Evolutionary conservation across 2,797 vertebrate species (phyloP).

Genomic region (Typhlichthys eigenmanni): DNA sequence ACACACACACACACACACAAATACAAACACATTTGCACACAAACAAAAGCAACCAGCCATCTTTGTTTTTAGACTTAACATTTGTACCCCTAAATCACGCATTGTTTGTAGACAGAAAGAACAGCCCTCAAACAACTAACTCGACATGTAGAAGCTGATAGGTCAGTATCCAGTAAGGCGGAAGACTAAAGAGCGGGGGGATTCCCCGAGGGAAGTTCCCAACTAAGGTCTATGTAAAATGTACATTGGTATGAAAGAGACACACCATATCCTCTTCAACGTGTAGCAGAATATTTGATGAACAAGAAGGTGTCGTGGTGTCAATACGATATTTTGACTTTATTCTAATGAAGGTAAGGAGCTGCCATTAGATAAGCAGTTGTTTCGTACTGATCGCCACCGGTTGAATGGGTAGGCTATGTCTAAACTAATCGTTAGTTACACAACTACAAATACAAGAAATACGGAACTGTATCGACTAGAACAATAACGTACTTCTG

Average conservation of each 20-base stretch:
- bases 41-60: too few relatives aligned
- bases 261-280: conserved; percentile 72
- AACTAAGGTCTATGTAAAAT: conserved; percentile 78
- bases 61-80: conserved; percentile 24
- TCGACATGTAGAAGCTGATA: conserved; percentile 67
- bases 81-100: conserved; percentile 42
- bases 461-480: conserved; percentile 57
- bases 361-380: conserved; percentile 8
- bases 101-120: conserved; percentile 66
- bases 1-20: too few relatives aligned
- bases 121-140: conserved; percentile 55
- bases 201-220: conserved; percentile 89
- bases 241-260: conserved; percentile 56
- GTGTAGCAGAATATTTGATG: conserved; percentile 52
- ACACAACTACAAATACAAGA: conserved; percentile 12
- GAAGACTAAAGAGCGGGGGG: conserved; percentile 78
- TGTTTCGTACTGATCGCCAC: conserved; percentile 3
- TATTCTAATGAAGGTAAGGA: conserved; percentile 79
- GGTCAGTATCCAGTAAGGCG: conserved; percentile 66
- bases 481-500: too few relatives aligned
- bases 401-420: conserved; percentile 48
- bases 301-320: conserved; percentile 53
- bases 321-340: conserved; percentile 59
- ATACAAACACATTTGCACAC: too few relatives aligned
- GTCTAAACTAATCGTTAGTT: conserved; percentile 11